phyloP scores from a whole-genome alignment of 37 sponge, comb jelly and placozoan genomes.

The Oopsacas minuta region DNA sequence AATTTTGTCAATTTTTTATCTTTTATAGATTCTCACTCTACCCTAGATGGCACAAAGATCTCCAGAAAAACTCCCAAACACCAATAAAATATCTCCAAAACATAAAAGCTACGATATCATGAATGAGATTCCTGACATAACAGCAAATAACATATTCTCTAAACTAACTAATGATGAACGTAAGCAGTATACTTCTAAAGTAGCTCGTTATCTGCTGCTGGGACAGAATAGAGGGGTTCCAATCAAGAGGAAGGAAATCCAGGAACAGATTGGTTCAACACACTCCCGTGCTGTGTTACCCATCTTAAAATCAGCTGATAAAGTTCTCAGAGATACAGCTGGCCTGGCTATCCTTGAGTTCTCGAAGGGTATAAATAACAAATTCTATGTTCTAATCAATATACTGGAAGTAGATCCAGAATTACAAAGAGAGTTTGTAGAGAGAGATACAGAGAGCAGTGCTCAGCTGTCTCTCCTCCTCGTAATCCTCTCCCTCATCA shows the following conservation, averaged over 20 bases:
- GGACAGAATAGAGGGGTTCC: constrained; percentile 1
- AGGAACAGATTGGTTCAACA: neutral
- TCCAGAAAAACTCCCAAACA: neutral
- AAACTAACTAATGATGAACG: neutral
- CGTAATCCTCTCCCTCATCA: neutral
- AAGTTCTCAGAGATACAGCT: neutral
- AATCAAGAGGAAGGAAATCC: neutral
- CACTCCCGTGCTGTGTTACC: neutral
- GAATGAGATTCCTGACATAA: neutral
- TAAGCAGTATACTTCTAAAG: neutral
- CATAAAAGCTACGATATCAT: neutral
- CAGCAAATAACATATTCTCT: neutral
- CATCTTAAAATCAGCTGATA: neutral
- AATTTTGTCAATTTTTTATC: no score
- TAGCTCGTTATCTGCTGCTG: neutral
- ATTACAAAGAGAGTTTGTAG: neutral
- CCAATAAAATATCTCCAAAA: neutral
- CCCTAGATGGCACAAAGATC: neutral
- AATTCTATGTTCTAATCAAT: neutral
- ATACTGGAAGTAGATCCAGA: neutral
- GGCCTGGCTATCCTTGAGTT: neutral
- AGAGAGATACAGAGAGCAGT: neutral
- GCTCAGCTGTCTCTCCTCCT: neutral
- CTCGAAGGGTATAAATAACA: neutral
- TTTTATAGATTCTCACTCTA: no score